A percentile compares a stretch with the other conserved stretches of the same genome.
These are phyloP conservation scores for Aquatica leii DNA, from an alignment of 2,888 invertebrate species.

Conservation along the genomic window DNA sequence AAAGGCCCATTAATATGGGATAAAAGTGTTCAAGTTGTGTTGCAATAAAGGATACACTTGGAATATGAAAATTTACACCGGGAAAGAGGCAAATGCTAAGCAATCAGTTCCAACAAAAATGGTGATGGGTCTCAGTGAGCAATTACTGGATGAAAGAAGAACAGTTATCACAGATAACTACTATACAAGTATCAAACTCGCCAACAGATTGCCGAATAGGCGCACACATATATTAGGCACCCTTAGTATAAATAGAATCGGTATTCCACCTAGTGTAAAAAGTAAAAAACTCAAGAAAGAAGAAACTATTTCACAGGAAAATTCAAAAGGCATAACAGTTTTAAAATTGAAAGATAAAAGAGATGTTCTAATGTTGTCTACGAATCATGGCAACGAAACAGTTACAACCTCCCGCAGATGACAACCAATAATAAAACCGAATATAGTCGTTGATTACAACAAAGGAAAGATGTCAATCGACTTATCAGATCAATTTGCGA, in stretches of 20 bases:
- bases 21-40: conserved; percentile 23
- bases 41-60: not conserved
- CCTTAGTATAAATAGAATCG: not conserved
- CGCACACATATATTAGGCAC: not conserved
- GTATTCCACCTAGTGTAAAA: not conserved
- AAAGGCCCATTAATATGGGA: conserved; percentile 20
- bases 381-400: too few relatives aligned
- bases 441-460: too few relatives aligned
- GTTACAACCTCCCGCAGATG: not conserved
- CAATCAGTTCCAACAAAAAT: conserved; percentile 20
- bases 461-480: too few relatives aligned
- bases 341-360: not conserved
- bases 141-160: too few relatives aligned
- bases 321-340: not conserved
- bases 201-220: not conserved
- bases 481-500: too few relatives aligned
- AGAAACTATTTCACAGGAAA: too few relatives aligned
- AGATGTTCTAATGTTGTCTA: too few relatives aligned
- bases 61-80: conserved; percentile 15
- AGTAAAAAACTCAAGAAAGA: not conserved
- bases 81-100: not conserved
- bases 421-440: not conserved
- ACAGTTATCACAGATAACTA: too few relatives aligned
- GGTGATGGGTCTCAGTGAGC: too few relatives aligned
- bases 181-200: too few relatives aligned